Percentiles rank a stretch among this genome's conserved stretches.
These are phyloP conservation scores for Poeciliopsis turneri DNA, from an alignment of 2,797 vertebrate species.

Conservation along the genomic window DNA sequence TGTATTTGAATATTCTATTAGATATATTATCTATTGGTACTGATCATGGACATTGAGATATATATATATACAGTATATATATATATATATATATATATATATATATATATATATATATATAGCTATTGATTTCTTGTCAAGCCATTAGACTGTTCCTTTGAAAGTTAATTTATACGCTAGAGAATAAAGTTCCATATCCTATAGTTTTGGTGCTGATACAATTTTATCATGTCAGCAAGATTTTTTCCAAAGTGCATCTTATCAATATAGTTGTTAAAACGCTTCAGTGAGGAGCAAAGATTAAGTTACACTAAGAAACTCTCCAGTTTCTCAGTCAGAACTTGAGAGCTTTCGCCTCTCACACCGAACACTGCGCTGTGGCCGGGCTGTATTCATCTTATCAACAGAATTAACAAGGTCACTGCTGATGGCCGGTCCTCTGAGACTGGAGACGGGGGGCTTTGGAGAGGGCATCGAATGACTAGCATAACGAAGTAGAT, in stretches of 20 bases:
- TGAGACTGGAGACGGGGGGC: conserved; percentile 35
- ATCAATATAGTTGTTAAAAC: background rate
- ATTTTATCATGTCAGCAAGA: background rate
- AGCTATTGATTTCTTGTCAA: too few relatives aligned
- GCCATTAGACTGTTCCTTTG: background rate
- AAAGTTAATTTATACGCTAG: background rate
- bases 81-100: too few relatives aligned
- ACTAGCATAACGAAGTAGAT: conserved; percentile 36
- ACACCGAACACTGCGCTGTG: background rate
- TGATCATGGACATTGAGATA: too few relatives aligned
- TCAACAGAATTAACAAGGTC: conserved; percentile 7
- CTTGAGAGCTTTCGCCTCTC: background rate
- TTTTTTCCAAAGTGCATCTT: background rate
- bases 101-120: too few relatives aligned
- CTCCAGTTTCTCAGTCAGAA: background rate
- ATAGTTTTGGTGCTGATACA: background rate
- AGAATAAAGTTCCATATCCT: background rate
- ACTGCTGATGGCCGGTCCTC: conserved; percentile 42
- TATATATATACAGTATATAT: too few relatives aligned
- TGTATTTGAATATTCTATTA: too few relatives aligned
- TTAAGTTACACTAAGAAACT: background rate
- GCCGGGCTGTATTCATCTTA: background rate
- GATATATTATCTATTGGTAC: too few relatives aligned
- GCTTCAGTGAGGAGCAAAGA: background rate
- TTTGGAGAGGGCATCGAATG: conserved; percentile 55